Base-by-base conservation (phyloP, 2,888 invertebrate genomes). In the Aricia artaxerxes region DNA sequence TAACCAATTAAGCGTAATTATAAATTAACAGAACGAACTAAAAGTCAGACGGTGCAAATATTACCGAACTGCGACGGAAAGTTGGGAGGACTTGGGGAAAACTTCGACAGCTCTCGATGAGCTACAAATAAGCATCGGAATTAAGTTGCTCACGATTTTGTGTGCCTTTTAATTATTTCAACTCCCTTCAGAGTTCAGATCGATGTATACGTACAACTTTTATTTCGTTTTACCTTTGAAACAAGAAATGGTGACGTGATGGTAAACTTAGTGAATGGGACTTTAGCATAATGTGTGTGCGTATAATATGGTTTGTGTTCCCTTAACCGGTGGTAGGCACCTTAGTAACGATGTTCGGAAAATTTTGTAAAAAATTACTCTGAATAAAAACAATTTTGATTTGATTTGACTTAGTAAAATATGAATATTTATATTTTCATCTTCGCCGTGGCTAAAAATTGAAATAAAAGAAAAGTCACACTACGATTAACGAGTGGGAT, bases 121-220 rank as follows among this genome's bases (percentile, higher is more conserved):
- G 92, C 89, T 91, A 91, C 92, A 92, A 93, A 94, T 92, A 92
- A 90, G 92, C 93, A 93, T 92, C 89, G 90, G 90, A 90, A 92
- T 92, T 89, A 91, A 93, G 92, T 93, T 92, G 87, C 88, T 86
- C 87, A 86, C 89, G 89, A 89, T 91, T 90, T 91, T 88, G 91
- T 90, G 86, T 88, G 92, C 92, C 93, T 94, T 94, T 94, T 94
- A 94, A 94, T 94, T 94, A 94, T 94, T 92, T 89, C 89, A 87
- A 84, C 86, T 88, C 87, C 87, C 86, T 80, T 80, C 64, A 44
- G 16, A 73, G 73, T 75, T 64, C 57, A n/a, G 78, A 78, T 78
- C 73, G 57, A 72, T 78, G 38, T 75, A 38, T 75, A 44, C 73
- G 31, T 24, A 73, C 49, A 76, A 16, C 53, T 78, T 31, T 78